Evolutionary conservation across 2,797 vertebrate species (phyloP), one percentile per base, ranked within the genome.

Genomic region (Eospalax fontanierii): DNA sequence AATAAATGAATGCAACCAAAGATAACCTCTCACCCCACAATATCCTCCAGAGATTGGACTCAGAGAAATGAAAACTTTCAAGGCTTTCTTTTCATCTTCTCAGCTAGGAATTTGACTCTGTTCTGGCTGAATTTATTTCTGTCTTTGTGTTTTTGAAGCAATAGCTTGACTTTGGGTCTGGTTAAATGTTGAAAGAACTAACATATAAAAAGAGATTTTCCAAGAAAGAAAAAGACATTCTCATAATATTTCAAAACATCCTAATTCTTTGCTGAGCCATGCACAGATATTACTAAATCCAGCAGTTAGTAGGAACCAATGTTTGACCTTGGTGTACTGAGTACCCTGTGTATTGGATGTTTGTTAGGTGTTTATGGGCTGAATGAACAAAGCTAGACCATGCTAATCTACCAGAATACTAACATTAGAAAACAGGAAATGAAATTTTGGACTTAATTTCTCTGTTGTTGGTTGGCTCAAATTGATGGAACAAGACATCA

Each of bases 1-100:
- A 74, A 28, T 78, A 80, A 92, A 81, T 43, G 18, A 76, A 93
- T 66, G n/a, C 73, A 96, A 81, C 35, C 68, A 93, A 89, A 78
- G 24, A 80, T 61, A 84, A 50, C 38, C 68, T 30, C 24, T 33
- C 92, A 61, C 14, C 21, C 59, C 24, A 19, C 9, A 30, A 19
- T 35, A 30, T 33, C 38, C 15, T 46, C 30, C 33, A 92, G 54
- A 71, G 16, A 26, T 19, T 76, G 35, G 38, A 19, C 19, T 89
- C 33, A 89, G 73, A 76, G 57, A 87, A 80, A 79, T 38, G 19
- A 89, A 54, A 78, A 43, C 80, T 87, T 92, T 87, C 75, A 92
- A 86, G 81, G 8, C 76, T 92, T 93, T 89, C 83, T 70, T 96
- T 96, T 91, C 71, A 85, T 94, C 61, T 82, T 93, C 63, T 89